Percentiles rank a stretch among this genome's conserved stretches.
Conservation (phyloP, 2,113 vertebrate species). For the Larimichthys crocea region DNA sequence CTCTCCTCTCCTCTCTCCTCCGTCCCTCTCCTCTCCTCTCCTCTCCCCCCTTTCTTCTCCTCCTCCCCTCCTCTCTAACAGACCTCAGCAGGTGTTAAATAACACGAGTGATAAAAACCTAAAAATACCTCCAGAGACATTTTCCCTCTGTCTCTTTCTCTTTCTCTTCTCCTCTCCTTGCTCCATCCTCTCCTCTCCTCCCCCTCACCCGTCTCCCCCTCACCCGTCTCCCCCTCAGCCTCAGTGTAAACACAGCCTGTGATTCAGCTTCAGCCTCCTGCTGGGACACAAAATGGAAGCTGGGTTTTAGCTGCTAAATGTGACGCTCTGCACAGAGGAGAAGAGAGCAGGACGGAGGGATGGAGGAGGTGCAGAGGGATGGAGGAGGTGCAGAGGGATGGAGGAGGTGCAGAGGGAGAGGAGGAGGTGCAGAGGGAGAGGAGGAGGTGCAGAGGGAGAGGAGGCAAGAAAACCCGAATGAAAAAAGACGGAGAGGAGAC, state of each 20-base stretch:
- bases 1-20: not conserved
- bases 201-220: no score
- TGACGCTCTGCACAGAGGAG: conserved; percentile 1
- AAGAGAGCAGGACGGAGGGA: conserved; percentile 18
- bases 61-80: not conserved
- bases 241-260: conserved; percentile 58
- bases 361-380: not conserved
- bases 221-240: not conserved
- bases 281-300: conserved; percentile 55
- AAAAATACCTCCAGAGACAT: conserved; percentile 46
- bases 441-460: not conserved
- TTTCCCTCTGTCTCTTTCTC: conserved; percentile 10
- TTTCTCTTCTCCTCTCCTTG: not conserved
- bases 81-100: conserved; percentile 52
- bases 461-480: conserved; percentile 6
- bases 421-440: not conserved
- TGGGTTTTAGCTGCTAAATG: conserved; percentile 11
- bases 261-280: conserved; percentile 17
- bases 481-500: conserved; percentile 6
- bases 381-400: not conserved
- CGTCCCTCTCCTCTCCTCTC: not conserved
- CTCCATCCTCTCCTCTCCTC: not conserved
- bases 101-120: conserved; percentile 22
- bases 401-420: not conserved
- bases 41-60: not conserved